These are phyloP conservation scores for Epinotia brunnichana DNA, from an alignment of 2,888 invertebrate genomes.

Conservation along the genomic window DNA sequence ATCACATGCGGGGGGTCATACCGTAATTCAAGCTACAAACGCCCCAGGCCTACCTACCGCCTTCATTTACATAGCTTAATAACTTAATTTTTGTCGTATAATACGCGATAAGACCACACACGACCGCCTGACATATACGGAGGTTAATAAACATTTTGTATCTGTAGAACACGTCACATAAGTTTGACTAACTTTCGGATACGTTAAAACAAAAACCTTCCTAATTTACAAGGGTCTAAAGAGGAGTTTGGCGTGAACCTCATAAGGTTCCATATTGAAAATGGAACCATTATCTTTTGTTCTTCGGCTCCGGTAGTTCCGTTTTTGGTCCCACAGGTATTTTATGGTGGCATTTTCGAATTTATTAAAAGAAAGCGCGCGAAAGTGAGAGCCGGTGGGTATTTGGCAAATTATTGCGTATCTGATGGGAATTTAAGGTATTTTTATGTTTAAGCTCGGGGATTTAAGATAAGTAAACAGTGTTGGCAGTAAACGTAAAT, in stretches of 20 bases:
- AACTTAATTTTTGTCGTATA: constrained; percentile 63
- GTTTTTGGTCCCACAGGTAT: constrained; percentile 44
- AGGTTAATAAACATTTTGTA: constrained; percentile 38
- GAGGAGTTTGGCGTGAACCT: constrained; percentile 14
- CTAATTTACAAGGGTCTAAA: constrained; percentile 1
- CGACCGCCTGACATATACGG: constrained; percentile 44
- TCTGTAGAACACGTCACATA: constrained; percentile 27
- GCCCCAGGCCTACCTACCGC: constrained; percentile 24
- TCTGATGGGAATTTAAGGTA: constrained; percentile 39
- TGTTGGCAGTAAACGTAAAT: constrained; percentile 37
- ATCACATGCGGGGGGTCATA: constrained; percentile 6
- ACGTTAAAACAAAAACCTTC: constrained; percentile 19
- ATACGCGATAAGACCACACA: constrained; percentile 61
- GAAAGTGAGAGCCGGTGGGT: constrained; percentile 38
- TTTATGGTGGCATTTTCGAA: constrained; percentile 41
- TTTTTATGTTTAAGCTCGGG: constrained; percentile 34
- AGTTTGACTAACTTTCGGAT: constrained; percentile 31
- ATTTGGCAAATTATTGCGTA: constrained; percentile 41
- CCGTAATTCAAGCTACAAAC: constrained; percentile 17
- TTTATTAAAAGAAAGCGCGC: constrained; percentile 43
- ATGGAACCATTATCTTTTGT: constrained; percentile 44
- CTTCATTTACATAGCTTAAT: constrained; percentile 69
- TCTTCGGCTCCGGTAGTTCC: constrained; percentile 40
- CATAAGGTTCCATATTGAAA: constrained; percentile 25
- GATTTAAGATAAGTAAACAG: constrained; percentile 36